These are phyloP conservation scores for Rhinichthys klamathensis DNA, from an alignment of 2,113 vertebrate genomes.

Conservation along the genomic window DNA sequence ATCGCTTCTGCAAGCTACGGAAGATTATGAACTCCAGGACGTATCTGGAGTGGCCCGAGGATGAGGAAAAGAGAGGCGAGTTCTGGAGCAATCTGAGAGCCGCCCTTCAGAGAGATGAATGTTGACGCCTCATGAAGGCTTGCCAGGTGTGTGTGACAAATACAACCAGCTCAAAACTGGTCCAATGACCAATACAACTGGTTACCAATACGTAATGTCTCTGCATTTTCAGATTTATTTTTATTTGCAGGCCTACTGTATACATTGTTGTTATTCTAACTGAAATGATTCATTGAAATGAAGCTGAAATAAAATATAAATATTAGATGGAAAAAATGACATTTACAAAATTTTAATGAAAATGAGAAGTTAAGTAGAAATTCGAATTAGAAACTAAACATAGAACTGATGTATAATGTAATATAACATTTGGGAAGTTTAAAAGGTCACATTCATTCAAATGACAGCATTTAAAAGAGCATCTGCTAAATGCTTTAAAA, in stretches of 20 bases:
- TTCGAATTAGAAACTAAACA: no score
- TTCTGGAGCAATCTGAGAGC: conserved; percentile 85
- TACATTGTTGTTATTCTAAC: background rate
- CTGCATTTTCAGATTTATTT: background rate
- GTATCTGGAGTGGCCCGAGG: conserved; percentile 88
- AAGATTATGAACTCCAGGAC: conserved; percentile 91
- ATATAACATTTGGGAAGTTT: background rate
- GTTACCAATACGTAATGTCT: background rate
- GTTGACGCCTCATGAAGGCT: background rate
- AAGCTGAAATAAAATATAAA: background rate
- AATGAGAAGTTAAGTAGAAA: no score
- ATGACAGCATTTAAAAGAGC: background rate
- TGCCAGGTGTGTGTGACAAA: conserved; percentile 26
- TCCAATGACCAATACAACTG: no score
- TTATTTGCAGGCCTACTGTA: background rate
- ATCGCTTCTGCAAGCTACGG: conserved; percentile 86
- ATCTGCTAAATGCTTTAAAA: background rate
- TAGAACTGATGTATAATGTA: background rate
- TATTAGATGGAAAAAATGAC: background rate
- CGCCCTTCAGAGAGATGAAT: conserved; percentile 69
- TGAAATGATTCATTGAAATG: background rate
- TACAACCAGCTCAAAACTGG: background rate
- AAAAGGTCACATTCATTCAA: background rate
- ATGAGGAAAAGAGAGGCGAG: conserved; percentile 62
- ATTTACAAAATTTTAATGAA: no score